Evolutionary conservation across 2,113 vertebrate species (phyloP).

Genomic region (Pseudopodoces humilis): DNA sequence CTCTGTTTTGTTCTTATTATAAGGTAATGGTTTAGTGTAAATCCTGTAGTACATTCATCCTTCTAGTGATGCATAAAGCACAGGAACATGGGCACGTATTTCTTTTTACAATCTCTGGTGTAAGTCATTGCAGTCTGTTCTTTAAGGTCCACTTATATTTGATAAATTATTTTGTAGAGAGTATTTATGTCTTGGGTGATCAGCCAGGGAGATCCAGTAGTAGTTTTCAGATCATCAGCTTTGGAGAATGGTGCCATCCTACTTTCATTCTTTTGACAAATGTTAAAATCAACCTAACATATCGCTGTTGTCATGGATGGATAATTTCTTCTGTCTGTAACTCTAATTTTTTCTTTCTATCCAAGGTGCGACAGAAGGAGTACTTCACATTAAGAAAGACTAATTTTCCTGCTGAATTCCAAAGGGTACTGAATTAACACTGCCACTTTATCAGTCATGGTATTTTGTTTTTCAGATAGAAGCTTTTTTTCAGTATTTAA

Average conservation of each 20-base stretch:
- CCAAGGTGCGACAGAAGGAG: neutral
- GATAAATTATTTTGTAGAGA: neutral
- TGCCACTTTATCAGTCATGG: neutral
- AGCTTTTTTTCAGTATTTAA: neutral
- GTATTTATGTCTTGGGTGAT: neutral
- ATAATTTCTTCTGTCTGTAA: neutral
- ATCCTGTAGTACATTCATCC: neutral
- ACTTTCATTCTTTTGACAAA: neutral
- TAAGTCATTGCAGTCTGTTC: neutral
- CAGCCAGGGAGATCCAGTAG: neutral
- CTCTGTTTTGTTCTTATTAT: neutral
- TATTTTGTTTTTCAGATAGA: neutral
- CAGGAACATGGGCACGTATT: neutral
- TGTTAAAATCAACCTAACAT: neutral
- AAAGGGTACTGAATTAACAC: neutral
- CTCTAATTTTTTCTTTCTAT: neutral
- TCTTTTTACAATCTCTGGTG: neutral
- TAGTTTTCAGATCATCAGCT: neutral
- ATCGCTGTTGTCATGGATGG: neutral
- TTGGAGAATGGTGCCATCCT: neutral
- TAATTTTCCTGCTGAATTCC: neutral
- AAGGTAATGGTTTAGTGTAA: neutral
- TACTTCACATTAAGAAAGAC: neutral
- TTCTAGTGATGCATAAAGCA: neutral
- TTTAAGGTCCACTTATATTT: neutral